Conservation (phyloP, 2,797 vertebrate genomes). For the Pampus argenteus region DNA sequence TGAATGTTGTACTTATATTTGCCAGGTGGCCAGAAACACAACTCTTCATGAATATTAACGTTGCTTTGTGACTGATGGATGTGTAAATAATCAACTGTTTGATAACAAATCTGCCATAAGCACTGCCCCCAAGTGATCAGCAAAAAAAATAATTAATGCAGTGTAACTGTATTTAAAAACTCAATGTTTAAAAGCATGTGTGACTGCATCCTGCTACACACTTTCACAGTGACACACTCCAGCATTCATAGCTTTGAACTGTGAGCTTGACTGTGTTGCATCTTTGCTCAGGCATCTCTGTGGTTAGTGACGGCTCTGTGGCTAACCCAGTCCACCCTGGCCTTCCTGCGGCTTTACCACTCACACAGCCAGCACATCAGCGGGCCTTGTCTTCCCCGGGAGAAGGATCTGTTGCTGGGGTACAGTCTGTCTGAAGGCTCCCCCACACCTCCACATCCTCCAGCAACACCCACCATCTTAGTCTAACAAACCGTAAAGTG, state of each 20-base stretch:
- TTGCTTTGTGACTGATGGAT: too few relatives aligned
- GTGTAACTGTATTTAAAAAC: too few relatives aligned
- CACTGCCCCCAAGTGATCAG: too few relatives aligned
- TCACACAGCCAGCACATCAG: constrained; percentile 85
- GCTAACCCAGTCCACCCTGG: constrained; percentile 83
- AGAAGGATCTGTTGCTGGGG: constrained; percentile 85
- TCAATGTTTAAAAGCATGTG: too few relatives aligned
- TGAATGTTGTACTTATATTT: too few relatives aligned
- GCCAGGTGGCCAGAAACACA: too few relatives aligned
- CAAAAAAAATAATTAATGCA: too few relatives aligned
- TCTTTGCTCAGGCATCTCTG: constrained; percentile 76
- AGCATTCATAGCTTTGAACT: neutral
- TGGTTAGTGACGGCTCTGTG: constrained; percentile 85
- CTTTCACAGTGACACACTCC: neutral
- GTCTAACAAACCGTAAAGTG: constrained; percentile 58
- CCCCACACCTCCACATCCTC: constrained; percentile 66
- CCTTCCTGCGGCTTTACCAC: constrained; percentile 87
- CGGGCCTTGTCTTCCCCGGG: constrained; percentile 81
- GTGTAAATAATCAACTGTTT: too few relatives aligned
- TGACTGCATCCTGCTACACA: neutral
- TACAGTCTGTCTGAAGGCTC: constrained; percentile 67
- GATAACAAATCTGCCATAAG: too few relatives aligned
- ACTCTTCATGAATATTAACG: too few relatives aligned
- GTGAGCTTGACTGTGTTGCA: neutral
- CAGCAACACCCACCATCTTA: constrained; percentile 70